Conservation (phyloP, 1,140 invertebrate genomes). For the Aculops lycopersici region DNA sequence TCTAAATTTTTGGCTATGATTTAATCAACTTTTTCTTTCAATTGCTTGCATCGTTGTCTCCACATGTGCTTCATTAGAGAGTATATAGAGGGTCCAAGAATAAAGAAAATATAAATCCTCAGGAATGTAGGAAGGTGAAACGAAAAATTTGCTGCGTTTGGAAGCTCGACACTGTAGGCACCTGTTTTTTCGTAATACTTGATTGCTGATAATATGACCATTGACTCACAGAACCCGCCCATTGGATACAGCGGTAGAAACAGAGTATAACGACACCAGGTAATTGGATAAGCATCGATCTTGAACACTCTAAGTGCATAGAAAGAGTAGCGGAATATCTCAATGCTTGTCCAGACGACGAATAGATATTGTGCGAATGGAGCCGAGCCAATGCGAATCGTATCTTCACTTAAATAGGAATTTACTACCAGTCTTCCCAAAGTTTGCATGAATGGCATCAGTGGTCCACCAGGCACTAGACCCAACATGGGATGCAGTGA, state of each 20-base stretch:
- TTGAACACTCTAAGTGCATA: background rate
- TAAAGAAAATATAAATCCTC: background rate
- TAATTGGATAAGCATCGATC: background rate
- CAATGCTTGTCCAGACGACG: background rate
- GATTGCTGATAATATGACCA: background rate
- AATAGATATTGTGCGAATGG: background rate
- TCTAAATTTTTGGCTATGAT: too few species aligned
- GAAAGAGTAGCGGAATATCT: background rate
- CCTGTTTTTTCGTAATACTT: background rate
- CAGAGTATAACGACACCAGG: background rate
- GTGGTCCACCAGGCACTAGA: background rate
- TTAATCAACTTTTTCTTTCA: background rate
- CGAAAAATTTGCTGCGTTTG: background rate
- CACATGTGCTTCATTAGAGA: background rate
- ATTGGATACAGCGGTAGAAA: background rate
- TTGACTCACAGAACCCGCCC: background rate
- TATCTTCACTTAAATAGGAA: background rate
- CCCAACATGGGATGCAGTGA: background rate
- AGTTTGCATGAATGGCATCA: background rate
- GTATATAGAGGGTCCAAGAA: background rate
- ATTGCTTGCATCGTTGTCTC: background rate
- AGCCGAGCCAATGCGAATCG: background rate
- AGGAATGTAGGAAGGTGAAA: background rate
- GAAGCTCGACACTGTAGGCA: background rate
- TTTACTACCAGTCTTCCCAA: background rate